Evolutionary conservation across 2,113 vertebrate species (phyloP), one percentile per base, ranked within the genome.

Genomic region (Pygoscelis antarcticus): DNA sequence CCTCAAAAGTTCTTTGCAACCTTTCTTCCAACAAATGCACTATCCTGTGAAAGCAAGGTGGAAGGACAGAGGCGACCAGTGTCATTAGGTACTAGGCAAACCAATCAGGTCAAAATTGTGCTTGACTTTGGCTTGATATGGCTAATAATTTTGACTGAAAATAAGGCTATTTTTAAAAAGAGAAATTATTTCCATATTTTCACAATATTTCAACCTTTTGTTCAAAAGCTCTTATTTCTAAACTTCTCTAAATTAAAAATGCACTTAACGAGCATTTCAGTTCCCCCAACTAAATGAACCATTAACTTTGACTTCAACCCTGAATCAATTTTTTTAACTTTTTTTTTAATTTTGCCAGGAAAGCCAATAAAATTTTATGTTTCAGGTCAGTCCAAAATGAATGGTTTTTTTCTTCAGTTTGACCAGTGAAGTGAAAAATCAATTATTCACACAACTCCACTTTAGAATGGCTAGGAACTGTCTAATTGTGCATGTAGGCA

Each of bases 351-450:
- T 89, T 91, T 95, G 83, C 42, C 13, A 32, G 87, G 87, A 87
- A 91, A 94, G 21, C 47, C 26, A 76, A 83, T 96, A 96, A 87
- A 94, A 89, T 96, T 82, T 87, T 82, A 92, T 69, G 81, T 62
- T 96, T 96, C 61, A 40, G 54, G 68, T 93, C 77, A 79, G 79
- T 36, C 65, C 70, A 76, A 84, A 95, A 91, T 40, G 16, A 75
- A 75, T 42, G 12, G 1, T 3, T 36, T 29, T 95, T 87, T 84
- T 9, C 83, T 96, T 90, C 57, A 75, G 46, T 90, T 95, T 95
- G 80, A 91, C 61, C 74, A 83, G 34, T 85, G 95, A 96, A 93
- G 58, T 93, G 78, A 91, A 95, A 95, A 96, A 91, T 92, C 85
- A 95, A 88, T 96, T 93, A 96, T 83, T 95, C 82, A 93, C 74